These are phyloP conservation scores for Nudaria mundana DNA, from an alignment of 2,888 invertebrate genomes.

Conservation along the genomic window DNA sequence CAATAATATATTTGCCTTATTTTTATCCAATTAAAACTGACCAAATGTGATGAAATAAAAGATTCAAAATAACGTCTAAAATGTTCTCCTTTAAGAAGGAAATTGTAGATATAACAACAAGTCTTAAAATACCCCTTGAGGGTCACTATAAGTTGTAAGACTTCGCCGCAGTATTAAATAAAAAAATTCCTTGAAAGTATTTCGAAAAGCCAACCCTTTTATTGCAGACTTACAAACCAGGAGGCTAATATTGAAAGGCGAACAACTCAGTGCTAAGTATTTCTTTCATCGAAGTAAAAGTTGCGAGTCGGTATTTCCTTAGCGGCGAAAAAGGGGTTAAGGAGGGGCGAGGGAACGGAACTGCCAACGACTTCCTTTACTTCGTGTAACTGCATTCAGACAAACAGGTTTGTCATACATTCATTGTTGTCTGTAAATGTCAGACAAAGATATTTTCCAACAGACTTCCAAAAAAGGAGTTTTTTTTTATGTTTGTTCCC, in stretches of 20 bases:
- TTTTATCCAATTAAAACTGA: too few relatives aligned
- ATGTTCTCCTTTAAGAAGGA: too few relatives aligned
- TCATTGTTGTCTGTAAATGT: conserved; percentile 14
- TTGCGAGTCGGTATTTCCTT: conserved; percentile 58
- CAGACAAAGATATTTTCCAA: too few relatives aligned
- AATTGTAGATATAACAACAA: too few relatives aligned
- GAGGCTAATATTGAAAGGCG: conserved; percentile 55
- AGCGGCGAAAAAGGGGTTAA: conserved; percentile 15
- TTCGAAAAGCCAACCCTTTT: conserved; percentile 35
- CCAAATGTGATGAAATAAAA: too few relatives aligned
- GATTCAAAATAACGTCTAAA: too few relatives aligned
- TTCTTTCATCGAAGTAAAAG: conserved; percentile 62
- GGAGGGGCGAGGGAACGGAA: conserved; percentile 52
- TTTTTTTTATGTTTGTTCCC: too few relatives aligned
- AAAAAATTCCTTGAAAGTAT: conserved; percentile 16
- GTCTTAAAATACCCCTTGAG: too few relatives aligned
- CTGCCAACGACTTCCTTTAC: conserved; percentile 62
- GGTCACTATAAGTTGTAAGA: too few relatives aligned
- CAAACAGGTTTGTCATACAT: conserved; percentile 32
- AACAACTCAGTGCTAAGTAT: conserved; percentile 53
- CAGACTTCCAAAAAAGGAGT: too few relatives aligned
- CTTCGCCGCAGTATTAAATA: conserved; percentile 6
- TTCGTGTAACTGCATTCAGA: conserved; percentile 40
- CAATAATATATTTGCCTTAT: too few relatives aligned
- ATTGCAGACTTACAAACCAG: conserved; percentile 44